Base-by-base conservation (phyloP, 64 coral and sea anemone genomes). In the Cladopsammia gracilis region DNA sequence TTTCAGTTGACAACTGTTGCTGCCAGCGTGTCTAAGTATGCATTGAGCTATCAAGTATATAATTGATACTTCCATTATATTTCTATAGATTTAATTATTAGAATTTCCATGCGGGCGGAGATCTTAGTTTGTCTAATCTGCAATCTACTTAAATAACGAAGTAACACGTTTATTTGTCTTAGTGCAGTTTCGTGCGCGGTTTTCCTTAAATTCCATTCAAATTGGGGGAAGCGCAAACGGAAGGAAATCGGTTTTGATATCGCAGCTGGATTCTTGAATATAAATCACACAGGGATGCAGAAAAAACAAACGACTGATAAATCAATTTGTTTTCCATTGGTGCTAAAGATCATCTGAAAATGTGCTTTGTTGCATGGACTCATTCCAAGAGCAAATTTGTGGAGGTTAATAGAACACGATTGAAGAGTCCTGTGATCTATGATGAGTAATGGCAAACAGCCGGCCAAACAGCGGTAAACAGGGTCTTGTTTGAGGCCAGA, bases 191-290 rank as follows among this genome's bases (percentile, higher is more conserved):
- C 53, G 12, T 56, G 12, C 12, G 42, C 70, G 70, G 46, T 75
- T 75, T 75, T 7, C 45, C 7, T 5, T 75, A 16, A 75, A 34
- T 34, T 34, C 34, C 34, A 34, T 34, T 34, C 57, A 64, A 82
- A 66, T 84, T 84, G 60, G 80, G 18, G 48, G 18, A 16, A 67
- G 8, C 9, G 9, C 9, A 48, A 50, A 65, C 80, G 80, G 80
- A 84, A 84, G 80, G 80, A 83, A 47, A 58, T 46, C 45, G 44
- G 3, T 84, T 50, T n/a, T 68, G 80, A 84, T 84, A 24, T 23
- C 44, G 1, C 80, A 67, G 62, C 45, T 23, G 80, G 80, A 46
- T 13, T 62, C 24, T 62, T 62, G 12, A 25, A 79, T 73, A 6
- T 73, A 25, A 64, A 64, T 47, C 58, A n/a, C 53, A 44, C 58